Base-by-base conservation (phyloP, 2,113 vertebrate genomes). In the Ceyx cyanopectus region DNA sequence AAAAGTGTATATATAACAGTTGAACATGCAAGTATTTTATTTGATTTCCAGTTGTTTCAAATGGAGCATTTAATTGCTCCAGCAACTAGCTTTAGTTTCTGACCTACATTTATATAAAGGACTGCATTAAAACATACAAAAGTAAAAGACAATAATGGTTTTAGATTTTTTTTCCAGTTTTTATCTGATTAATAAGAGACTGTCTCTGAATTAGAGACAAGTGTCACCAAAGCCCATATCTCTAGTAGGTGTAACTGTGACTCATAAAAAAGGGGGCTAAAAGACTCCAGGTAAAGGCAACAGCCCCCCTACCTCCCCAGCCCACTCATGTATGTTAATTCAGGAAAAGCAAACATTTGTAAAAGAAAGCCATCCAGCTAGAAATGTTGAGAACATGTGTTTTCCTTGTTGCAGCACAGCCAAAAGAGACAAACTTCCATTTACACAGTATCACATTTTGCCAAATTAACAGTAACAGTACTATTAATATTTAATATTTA, bases 401-500 rank as follows among this genome's bases (percentile, higher is more conserved):
- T 96, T 92, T 89, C 56, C 43, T 85, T 82, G 23, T 89, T 89
- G 56, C 69, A 83, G 18, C 41, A 30, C n/a, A 57, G 92, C 91
- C 95, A 93, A 94, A 89, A 89, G 67, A 89, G 87, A 89, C 81
- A 89, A 91, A 67, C 43, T 91, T 89, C 13, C 34, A 63, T 78
- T 94, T 93, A 78, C 72, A 60, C 56, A 80, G 74, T 91, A 92
- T 89, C 75, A 63, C 9, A 1, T 92, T 94, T 94, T 94, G 46
- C 75, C 89, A 93, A 96, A 95, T 94, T 91, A 94, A 83, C 93
- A 85, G 75, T 80, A 67, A 92, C 17, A 56, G 43, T 27, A 27
- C 7, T 82, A 89, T 93, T 93, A 87, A 87, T 94, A 91, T 92
- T 93, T 94, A 86, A 76, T 89, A 87, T 89, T 96, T 89, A 85